These are phyloP conservation scores for Panthera uncia DNA, from an alignment of 2,113 vertebrate species.

Conservation along the genomic window DNA sequence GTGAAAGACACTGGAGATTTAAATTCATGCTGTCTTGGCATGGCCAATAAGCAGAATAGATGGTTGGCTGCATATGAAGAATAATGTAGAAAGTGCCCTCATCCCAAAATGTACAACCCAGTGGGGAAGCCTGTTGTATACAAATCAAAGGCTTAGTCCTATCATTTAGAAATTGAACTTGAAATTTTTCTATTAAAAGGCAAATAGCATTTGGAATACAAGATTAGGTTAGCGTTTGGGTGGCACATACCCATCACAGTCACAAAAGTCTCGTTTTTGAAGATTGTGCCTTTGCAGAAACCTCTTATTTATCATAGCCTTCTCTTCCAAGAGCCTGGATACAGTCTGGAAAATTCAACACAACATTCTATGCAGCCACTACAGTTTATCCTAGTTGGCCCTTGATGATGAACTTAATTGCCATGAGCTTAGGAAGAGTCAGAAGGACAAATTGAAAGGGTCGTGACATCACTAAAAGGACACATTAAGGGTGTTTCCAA, in stretches of 20 bases:
- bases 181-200: slow-evolving; percentile 36
- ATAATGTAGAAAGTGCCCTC: not conserved
- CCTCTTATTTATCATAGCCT: not conserved
- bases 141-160: slow-evolving; percentile 6
- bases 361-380: not conserved
- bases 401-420: not conserved
- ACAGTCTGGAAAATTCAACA: not conserved
- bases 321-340: not conserved
- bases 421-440: not conserved
- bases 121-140: not conserved
- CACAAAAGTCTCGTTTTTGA: not conserved
- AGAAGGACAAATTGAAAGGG: not conserved
- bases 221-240: not conserved
- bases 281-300: not conserved
- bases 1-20: slow-evolving; percentile 12
- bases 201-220: slow-evolving; percentile 23
- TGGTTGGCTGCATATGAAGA: not conserved
- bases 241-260: not conserved
- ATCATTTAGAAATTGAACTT: slow-evolving; percentile 48
- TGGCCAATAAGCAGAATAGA: not conserved
- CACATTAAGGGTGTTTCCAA: not conserved
- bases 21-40: not conserved
- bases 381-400: not conserved
- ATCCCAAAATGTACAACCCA: not conserved
- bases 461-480: not conserved